Evolutionary conservation across 1,140 invertebrate genomes (phyloP), one percentile per base, ranked within the genome.

Genomic region (Zaprionus taronus): DNA sequence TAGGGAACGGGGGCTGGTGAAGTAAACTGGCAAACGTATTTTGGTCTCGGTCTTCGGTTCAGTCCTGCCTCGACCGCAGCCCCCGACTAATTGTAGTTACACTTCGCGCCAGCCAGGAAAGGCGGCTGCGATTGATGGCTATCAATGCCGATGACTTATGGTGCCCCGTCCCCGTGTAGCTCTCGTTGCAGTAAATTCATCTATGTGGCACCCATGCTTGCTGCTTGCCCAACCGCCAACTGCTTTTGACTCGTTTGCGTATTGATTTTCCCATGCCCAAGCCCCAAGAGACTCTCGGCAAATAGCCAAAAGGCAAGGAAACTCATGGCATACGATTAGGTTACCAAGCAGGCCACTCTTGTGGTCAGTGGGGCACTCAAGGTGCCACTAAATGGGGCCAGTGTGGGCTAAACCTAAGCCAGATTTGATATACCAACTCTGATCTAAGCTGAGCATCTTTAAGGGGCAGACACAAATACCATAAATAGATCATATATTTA

Each of bases 131-230:
- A 91, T 91, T 91, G 89, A 91, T 91, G 84, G 81, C 84, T 91
- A 91, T 91, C 89, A 91, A 89, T 91, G 89, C 79, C 79, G 77
- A 85, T 91, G 89, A 81, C 81, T 91, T 89, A 87, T 91, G 79
- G 81, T 61, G 38, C 73, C 24, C 26, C 58, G 64, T 71, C 66
- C 71, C 63, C 38, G 47, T 57, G 38, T 28, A 71, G 69, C 44
- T 47, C 44, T 24, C 69, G 66, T 41, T 76, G 49, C 81, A 86
- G 70, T 72, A 80, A 64, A 90, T 89, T 75, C 79, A 81, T 89
- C 85, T 89, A 90, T 75, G 67, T 77, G 64, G 67, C 85, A 84
- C 55, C 22, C 81, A 81, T 84, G n/a, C n/a, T n/a, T 84, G 83
- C 75, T 66, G 69, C 67, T 65, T 83, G 72, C 65, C 76, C 80